phyloP scores from a whole-genome alignment of 2,797 vertebrate species.

The Oreonectes daqikongensis region DNA sequence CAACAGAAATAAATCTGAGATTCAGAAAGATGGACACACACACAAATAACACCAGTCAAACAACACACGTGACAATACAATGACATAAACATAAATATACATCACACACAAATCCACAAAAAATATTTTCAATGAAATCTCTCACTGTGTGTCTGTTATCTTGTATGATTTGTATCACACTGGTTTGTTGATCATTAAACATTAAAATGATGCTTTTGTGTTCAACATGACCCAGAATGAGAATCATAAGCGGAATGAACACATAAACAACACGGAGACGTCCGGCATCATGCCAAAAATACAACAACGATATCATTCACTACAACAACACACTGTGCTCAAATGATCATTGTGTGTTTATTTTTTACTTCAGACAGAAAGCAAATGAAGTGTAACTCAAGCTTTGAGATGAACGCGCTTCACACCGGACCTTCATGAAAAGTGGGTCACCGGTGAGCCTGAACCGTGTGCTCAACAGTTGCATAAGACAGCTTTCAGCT shows the following conservation, averaged over 20 bases:
- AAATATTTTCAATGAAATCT: no score
- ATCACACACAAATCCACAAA: no score
- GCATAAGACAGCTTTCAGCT: constrained; percentile 58
- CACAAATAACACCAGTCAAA: no score
- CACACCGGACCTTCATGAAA: constrained; percentile 37
- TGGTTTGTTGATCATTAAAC: no score
- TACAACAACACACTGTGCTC: not conserved
- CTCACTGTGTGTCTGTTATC: no score
- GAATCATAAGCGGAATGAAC: not conserved
- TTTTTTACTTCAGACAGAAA: not conserved
- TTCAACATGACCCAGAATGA: not conserved
- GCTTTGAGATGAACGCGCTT: not conserved
- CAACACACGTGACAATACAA: not conserved
- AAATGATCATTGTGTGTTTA: not conserved
- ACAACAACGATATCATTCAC: no score
- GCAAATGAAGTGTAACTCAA: not conserved
- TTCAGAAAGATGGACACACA: not conserved
- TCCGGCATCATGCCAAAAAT: no score
- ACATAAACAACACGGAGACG: not conserved
- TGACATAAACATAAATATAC: no score
- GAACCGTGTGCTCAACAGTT: constrained; percentile 52
- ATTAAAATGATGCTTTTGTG: constrained; percentile 7
- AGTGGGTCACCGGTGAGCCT: constrained; percentile 52
- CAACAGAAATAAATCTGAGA: no score
- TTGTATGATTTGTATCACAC: not conserved